Evolutionary conservation across 1,140 invertebrate species (phyloP), one percentile per base, ranked within the genome.

Genomic region (Lepidurus couesii): DNA sequence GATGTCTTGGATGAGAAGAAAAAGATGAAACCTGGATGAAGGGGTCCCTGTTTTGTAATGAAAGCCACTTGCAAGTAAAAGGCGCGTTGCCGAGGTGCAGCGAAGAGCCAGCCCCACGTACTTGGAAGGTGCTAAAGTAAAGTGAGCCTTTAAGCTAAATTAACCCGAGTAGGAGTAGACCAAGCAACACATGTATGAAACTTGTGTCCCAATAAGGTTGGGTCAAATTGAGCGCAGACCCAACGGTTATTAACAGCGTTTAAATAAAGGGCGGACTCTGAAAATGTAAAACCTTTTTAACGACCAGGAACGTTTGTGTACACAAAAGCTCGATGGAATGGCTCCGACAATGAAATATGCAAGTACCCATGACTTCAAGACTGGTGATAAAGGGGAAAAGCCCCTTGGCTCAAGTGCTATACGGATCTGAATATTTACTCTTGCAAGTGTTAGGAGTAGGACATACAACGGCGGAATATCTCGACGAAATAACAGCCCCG

Each of bases 291-390:
- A 13, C 53, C 8, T 65, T n/a, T 65, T 65, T 65, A 65, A 65
- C 16, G 53, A 21, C 53, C 16, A 21, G n/a, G 9, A 65, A 65
- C 16, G 53, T 65, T 65, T 65, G 21, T 16, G 47, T 7, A 7
- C 21, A 1, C 53, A 65, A 13, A 65, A 65, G 53, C n/a, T 65
- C 16, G n/a, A 21, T 13, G 47, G 21, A 65, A 16, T 21, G 21
- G 53, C 53, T 65, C 13, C 53, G 21, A 13, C 53, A 65, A 65
- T 65, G 53, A 65, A 65, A n/a, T 65, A 65, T 65, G 53, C 53
- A 65, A 16, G 5, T 65, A 65, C 21, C 16, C 13, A 7, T 7
- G 53, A 65, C 53, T 65, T 9, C 53, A 65, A 13, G 16, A 65
- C 53, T 9, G n/a, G 13, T 65, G 21, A 65, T 10, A 65, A 65